Evolutionary conservation across 2,797 vertebrate species (phyloP).

Genomic region (Cygnus olor): DNA sequence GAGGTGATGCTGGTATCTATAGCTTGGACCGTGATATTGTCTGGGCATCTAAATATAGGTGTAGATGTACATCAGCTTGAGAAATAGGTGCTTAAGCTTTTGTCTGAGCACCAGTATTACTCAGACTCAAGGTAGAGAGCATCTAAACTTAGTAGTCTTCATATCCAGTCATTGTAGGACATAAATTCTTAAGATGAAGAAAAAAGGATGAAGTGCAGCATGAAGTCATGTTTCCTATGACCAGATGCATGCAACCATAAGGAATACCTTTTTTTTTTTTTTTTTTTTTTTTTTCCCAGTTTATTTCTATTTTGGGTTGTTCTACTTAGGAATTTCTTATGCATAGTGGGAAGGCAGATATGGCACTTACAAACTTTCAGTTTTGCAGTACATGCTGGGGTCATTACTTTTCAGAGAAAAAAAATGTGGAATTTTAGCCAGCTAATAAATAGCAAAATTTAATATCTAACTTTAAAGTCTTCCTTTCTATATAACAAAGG

Average conservation of each 20-base stretch:
- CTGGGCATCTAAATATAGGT: not conserved
- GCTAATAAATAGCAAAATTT: not conserved
- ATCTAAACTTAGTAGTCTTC: not conserved
- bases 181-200: not conserved
- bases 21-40: not conserved
- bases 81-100: not conserved
- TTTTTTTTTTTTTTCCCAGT: not conserved
- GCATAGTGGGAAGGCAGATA: not conserved
- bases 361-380: not conserved
- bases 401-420: not conserved
- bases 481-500: constrained; percentile 1
- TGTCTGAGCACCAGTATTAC: not conserved
- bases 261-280: not conserved
- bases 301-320: not conserved
- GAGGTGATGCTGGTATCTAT: not conserved
- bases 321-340: not conserved
- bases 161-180: not conserved
- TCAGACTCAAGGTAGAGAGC: not conserved
- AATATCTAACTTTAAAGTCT: not conserved
- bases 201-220: not conserved
- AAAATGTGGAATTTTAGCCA: not conserved
- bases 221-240: not conserved
- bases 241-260: not conserved
- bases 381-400: not conserved
- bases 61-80: not conserved